phyloP scores from a whole-genome alignment of 2,113 vertebrate genomes.

The Indicator indicator region DNA sequence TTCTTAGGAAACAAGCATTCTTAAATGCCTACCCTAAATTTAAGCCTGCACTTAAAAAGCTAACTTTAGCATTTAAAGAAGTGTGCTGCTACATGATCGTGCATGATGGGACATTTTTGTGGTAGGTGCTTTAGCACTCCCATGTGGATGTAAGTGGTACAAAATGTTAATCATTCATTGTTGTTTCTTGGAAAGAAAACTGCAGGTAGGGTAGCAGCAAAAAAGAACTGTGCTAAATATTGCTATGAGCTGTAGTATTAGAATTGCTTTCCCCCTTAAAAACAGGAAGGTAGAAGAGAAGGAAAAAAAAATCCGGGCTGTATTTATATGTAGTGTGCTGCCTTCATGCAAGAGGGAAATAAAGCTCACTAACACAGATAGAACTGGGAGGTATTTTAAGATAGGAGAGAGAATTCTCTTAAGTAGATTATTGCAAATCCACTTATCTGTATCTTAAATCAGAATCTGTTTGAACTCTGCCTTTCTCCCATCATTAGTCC shows the following conservation, averaged over 20 bases:
- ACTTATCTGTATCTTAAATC: not conserved
- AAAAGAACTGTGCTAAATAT: not conserved
- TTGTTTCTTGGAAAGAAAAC: not conserved
- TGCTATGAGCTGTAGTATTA: not conserved
- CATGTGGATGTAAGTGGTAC: not conserved
- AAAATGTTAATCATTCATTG: not conserved
- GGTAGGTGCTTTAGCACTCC: constrained; percentile 4
- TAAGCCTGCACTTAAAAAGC: not conserved
- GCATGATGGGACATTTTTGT: not conserved
- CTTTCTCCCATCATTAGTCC: not conserved
- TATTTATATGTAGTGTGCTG: not conserved
- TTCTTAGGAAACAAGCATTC: not conserved
- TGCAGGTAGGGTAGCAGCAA: not conserved
- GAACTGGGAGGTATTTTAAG: not conserved
- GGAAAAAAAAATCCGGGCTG: not conserved
- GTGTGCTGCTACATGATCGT: not conserved
- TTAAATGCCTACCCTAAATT: not conserved
- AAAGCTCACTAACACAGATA: not conserved
- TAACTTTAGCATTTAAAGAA: not conserved
- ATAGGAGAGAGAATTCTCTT: not conserved
- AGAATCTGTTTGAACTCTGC: not conserved
- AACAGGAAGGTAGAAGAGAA: rapidly evolving
- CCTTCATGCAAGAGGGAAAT: not conserved
- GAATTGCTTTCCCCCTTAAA: not conserved
- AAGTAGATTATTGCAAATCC: not conserved